phyloP scores from a whole-genome alignment of 2,888 invertebrate genomes.

The Sialis lutaria region DNA sequence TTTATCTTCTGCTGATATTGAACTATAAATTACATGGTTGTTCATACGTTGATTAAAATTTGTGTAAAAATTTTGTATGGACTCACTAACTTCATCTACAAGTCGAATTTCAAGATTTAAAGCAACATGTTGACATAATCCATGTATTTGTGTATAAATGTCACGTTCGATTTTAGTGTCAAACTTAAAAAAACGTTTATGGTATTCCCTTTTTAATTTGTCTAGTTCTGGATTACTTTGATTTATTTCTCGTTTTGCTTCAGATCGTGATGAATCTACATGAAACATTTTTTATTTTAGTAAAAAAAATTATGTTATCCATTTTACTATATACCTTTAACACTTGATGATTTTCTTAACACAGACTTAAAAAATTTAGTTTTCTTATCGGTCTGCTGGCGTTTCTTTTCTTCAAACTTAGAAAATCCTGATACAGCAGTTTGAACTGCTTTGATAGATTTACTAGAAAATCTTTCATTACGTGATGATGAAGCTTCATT shows the following conservation, averaged over 20 bases:
- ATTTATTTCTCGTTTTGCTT: constrained; percentile 16
- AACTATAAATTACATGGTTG: constrained; percentile 40
- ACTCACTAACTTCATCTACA: constrained; percentile 76
- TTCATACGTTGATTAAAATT: constrained; percentile 58
- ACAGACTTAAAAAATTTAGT: constrained; percentile 58
- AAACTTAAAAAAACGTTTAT: constrained; percentile 28
- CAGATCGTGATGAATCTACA: too few relatives aligned
- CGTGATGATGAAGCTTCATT: constrained; percentile 20
- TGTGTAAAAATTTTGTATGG: constrained; percentile 83
- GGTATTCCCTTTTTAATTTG: constrained; percentile 26
- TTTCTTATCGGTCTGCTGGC: constrained; percentile 52
- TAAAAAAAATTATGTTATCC: not conserved
- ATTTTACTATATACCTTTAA: constrained; percentile 30
- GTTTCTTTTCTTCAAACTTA: constrained; percentile 74
- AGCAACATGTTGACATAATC: too few relatives aligned
- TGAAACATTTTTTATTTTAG: too few relatives aligned
- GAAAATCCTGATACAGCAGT: constrained; percentile 42
- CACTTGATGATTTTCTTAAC: constrained; percentile 50
- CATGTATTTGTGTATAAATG: too few relatives aligned
- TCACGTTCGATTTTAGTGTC: constrained; percentile 20
- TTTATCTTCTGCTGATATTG: constrained; percentile 49
- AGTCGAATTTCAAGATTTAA: constrained; percentile 21
- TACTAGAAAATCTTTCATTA: constrained; percentile 15
- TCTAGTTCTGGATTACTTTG: constrained; percentile 30
- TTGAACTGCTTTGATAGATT: constrained; percentile 23